Conservation (phyloP, 2,797 vertebrate species). For the Rhyacichthys aspro region DNA sequence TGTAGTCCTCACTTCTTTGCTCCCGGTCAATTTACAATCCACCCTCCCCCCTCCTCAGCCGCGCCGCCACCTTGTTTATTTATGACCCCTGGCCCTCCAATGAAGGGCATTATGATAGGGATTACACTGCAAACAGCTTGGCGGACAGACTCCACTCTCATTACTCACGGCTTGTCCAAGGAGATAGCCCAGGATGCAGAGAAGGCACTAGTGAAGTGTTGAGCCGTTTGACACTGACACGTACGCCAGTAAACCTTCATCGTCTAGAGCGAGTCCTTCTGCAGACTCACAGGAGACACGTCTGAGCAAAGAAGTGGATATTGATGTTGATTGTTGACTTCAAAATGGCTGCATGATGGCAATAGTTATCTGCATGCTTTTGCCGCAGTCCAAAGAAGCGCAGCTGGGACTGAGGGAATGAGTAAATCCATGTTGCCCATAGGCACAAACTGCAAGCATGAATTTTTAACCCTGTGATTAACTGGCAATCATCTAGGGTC, state of each 20-base stretch:
- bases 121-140: constrained; percentile 57
- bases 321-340: background rate
- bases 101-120: constrained; percentile 61
- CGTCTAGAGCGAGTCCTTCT: background rate
- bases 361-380: background rate
- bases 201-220: constrained; percentile 23
- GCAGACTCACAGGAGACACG: background rate
- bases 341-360: background rate
- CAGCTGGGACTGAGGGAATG: background rate
- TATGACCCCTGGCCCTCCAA: constrained; percentile 48
- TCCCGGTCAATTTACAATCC: constrained; percentile 49
- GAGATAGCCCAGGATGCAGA: constrained; percentile 26
- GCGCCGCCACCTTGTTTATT: constrained; percentile 55
- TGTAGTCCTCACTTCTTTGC: constrained; percentile 30
- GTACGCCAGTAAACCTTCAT: constrained; percentile 4
- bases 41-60: constrained; percentile 9
- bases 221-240: constrained; percentile 26
- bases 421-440: background rate
- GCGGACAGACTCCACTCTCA: constrained; percentile 38
- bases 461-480: background rate
- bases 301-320: background rate
- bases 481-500: background rate
- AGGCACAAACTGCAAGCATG: constrained; percentile 1
- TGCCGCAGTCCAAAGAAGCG: too few species aligned
- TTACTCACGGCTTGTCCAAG: constrained; percentile 53